phyloP scores from a whole-genome alignment of 2,888 invertebrate genomes.

The Drosophila demipolita region DNA sequence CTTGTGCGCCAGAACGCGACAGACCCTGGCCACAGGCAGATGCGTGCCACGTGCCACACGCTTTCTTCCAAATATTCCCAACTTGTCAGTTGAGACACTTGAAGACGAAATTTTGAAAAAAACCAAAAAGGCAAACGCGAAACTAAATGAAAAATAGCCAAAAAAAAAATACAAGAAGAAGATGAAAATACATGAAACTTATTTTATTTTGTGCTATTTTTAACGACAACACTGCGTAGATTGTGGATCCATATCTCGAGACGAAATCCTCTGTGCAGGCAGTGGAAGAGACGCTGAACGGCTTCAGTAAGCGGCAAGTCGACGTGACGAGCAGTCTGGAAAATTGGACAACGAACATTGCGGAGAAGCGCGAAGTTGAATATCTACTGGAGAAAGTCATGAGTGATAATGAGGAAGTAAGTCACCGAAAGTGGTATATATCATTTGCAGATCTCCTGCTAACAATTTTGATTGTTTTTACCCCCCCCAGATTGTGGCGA shows the following conservation, averaged over 20 bases:
- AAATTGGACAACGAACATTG: constrained; percentile 89
- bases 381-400: constrained; percentile 86
- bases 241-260: constrained; percentile 89
- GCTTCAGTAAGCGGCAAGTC: constrained; percentile 88
- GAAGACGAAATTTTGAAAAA: constrained; percentile 48
- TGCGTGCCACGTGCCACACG: constrained; percentile 75
- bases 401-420: constrained; percentile 89
- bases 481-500: constrained; percentile 87
- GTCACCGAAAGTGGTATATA: not conserved
- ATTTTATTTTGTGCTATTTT: constrained; percentile 78
- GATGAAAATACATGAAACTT: constrained; percentile 43
- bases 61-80: constrained; percentile 54
- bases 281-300: constrained; percentile 89
- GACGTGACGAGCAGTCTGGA: constrained; percentile 89
- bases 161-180: constrained; percentile 23
- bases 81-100: constrained; percentile 67
- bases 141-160: constrained; percentile 26
- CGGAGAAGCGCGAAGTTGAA: constrained; percentile 86
- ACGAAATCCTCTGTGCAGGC: constrained; percentile 88
- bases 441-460: not conserved
- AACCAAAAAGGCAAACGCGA: constrained; percentile 50
- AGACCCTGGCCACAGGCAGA: constrained; percentile 71
- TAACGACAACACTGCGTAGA: constrained; percentile 84
- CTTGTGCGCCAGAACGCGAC: constrained; percentile 59
- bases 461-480: constrained; percentile 5